Evolutionary conservation across 2,797 vertebrate species (phyloP), one percentile per base, ranked within the genome.

Genomic region (Thunnus albacares): DNA sequence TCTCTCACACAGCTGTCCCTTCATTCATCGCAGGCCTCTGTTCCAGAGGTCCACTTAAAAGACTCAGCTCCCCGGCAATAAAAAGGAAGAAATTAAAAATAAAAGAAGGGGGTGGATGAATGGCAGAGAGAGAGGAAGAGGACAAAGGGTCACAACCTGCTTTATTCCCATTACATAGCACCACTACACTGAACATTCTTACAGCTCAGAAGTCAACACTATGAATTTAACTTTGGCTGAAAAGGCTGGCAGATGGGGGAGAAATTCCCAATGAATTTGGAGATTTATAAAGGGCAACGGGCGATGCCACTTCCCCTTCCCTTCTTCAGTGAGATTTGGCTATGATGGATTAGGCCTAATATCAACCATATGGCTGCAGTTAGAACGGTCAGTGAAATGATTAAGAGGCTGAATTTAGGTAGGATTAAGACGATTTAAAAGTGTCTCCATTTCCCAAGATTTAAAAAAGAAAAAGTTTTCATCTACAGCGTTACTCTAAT

Each of bases 301-400:
- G 88, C 89, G 92, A 87, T 91, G 86, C 91, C 92, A 92, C 92
- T 93, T 94, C 93, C 93, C 89, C 67, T 92, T 91, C 77, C 86
- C 80, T 85, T 89, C 89, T 82, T 88, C 70, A 61, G 28, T 75
- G 69, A 81, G 74, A 91, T 88, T 90, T 88, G 67, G 81, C 89
- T 90, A 87, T 71, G 76, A 75, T 86, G 91, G 92, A 94, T 95
- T 93, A 94, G 69, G 43, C 63, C 83, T 95, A 95, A 96, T 94
- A 94, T 94, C 85, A 87, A 94, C 91, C 95, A 96, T 87, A 93
- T 95, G 96, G 91, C 83, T 79, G 83, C 82, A 92, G 87, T 91
- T 89, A 86, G 64, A 90, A 82, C 63, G 61, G 84, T 83, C 85
- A 89, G 66, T 70, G 73, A 79, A 85, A 81, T 83, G 83, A 91